Conservation (phyloP, 2,113 vertebrate genomes). For the Tupaia chinensis region DNA sequence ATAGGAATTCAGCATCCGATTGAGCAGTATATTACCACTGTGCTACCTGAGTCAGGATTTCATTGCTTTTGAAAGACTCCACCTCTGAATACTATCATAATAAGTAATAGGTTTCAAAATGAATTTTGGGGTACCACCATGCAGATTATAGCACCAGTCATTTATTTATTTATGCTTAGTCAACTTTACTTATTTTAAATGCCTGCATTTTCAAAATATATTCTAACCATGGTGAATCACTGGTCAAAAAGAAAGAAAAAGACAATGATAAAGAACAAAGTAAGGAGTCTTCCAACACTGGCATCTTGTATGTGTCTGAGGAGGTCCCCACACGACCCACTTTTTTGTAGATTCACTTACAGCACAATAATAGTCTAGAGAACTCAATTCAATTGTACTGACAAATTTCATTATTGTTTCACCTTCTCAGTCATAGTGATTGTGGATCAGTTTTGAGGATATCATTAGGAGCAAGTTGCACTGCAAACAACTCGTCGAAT, state of each 20-base stretch:
- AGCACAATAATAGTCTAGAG: constrained; percentile 43
- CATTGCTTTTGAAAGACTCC: neutral
- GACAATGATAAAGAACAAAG: neutral
- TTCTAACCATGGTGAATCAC: neutral
- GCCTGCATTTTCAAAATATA: constrained; percentile 1
- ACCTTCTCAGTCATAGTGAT: constrained; percentile 88
- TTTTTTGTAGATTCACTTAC: neutral
- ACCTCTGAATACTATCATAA: neutral
- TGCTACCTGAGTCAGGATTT: no score
- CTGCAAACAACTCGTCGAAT: constrained; percentile 85
- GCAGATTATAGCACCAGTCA: neutral
- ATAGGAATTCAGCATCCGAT: no score
- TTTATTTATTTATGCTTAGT: neutral
- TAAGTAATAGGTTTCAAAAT: no score
- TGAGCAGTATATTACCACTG: no score
- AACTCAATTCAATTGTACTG: constrained; percentile 84
- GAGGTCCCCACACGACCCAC: fast-evolving
- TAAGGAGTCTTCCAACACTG: neutral
- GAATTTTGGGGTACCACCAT: neutral
- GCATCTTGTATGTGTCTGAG: neutral
- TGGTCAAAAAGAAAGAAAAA: constrained; percentile 21
- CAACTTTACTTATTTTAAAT: neutral
- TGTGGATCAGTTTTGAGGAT: constrained; percentile 81
- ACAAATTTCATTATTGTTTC: constrained; percentile 85
- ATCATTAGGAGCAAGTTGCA: constrained; percentile 78